Conservation (phyloP, 2,113 vertebrate species). For the Erinaceus europaeus region DNA sequence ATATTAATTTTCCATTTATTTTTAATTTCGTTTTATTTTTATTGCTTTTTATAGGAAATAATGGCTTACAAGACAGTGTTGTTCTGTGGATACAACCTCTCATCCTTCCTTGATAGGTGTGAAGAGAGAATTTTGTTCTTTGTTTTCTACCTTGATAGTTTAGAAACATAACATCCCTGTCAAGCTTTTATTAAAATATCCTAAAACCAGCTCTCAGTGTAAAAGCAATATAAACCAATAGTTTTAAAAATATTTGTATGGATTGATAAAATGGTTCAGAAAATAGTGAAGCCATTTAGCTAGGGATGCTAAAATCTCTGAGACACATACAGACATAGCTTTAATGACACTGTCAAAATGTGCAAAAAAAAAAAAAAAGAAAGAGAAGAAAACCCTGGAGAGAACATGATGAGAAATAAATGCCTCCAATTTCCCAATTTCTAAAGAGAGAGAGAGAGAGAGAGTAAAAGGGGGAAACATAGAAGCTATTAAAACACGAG, state of each 20-base stretch:
- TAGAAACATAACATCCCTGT: background rate
- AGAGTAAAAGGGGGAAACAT: constrained; percentile 1
- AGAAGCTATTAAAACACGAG: constrained; percentile 27
- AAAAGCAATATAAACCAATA: background rate
- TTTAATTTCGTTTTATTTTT: background rate
- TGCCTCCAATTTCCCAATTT: background rate
- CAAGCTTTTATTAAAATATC: background rate
- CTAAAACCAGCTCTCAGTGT: background rate
- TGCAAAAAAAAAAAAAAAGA: too few species aligned
- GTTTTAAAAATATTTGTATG: background rate
- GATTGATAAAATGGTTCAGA: constrained; percentile 13
- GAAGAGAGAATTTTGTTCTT: background rate
- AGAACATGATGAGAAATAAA: constrained; percentile 12
- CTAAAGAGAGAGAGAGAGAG: background rate
- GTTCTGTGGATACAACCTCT: too few species aligned
- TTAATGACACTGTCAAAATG: constrained; percentile 21
- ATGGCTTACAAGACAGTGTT: too few species aligned
- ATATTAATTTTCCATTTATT: background rate
- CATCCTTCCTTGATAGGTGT: too few species aligned
- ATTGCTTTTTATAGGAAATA: too few species aligned
- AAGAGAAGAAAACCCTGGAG: too few species aligned
- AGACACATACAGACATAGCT: constrained; percentile 4
- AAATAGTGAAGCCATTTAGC: background rate
- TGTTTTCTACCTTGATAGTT: background rate
- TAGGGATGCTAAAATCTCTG: background rate